Percentiles rank a stretch among this genome's conserved stretches.
Conservation (phyloP, 23 tunicate species). For the Ciona savignyi region DNA sequence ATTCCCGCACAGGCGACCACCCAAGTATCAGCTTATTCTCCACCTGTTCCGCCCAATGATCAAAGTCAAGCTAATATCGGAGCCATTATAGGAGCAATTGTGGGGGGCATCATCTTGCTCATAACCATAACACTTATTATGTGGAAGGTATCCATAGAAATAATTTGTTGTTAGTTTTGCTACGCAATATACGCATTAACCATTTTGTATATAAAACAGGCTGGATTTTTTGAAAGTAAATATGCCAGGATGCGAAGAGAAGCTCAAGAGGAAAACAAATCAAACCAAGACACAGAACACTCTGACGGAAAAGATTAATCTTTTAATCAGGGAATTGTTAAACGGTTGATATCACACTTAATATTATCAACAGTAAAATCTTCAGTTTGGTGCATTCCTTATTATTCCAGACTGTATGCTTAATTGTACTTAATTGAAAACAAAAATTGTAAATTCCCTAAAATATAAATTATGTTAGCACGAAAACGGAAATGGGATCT, state of each 20-base stretch:
- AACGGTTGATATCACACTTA: too few species aligned
- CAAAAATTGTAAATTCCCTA: too few species aligned
- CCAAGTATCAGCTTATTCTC: neutral
- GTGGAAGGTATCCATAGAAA: neutral
- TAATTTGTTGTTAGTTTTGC: neutral
- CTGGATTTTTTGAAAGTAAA: neutral
- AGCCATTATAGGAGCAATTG: neutral
- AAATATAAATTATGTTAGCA: too few species aligned
- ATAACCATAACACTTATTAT: neutral
- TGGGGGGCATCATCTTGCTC: neutral
- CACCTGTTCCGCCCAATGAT: neutral
- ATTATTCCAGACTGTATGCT: too few species aligned
- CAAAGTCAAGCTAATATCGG: neutral
- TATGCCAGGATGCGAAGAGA: neutral
- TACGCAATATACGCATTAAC: neutral
- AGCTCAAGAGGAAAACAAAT: neutral
- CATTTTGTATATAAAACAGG: too few species aligned
- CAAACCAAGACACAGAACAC: neutral
- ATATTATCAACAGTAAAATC: too few species aligned
- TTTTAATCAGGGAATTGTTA: too few species aligned
- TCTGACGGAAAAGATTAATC: neutral
- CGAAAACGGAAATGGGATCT: too few species aligned
- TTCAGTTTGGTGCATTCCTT: too few species aligned
- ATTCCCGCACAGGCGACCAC: neutral
- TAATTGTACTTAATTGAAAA: too few species aligned